phyloP scores from a whole-genome alignment of 1,140 invertebrate species.

The Ooceraea biroi region DNA sequence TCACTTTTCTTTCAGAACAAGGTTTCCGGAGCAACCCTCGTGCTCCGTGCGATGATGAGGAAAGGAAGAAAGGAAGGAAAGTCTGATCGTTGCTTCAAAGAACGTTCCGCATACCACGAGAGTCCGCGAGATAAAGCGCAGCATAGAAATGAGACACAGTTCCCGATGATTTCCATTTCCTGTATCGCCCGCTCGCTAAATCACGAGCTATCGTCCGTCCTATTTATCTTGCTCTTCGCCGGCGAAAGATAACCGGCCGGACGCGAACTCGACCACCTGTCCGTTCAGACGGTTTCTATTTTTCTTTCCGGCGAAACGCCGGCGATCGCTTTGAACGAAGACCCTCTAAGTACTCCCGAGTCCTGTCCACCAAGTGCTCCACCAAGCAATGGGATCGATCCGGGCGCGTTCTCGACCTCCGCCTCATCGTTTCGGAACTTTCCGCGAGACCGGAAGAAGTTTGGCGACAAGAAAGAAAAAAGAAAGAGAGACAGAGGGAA shows the following conservation, averaged over 20 bases:
- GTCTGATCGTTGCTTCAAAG: not conserved
- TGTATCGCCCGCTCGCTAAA: conserved; percentile 20
- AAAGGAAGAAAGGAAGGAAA: not conserved
- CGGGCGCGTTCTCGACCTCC: conserved; percentile 26
- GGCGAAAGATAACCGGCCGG: conserved; percentile 38
- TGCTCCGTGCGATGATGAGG: no score
- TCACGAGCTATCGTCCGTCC: conserved; percentile 40
- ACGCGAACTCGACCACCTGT: conserved; percentile 44
- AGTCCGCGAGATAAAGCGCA: not conserved
- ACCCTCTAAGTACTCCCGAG: conserved; percentile 37
- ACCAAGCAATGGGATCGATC: conserved; percentile 45
- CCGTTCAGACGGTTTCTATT: conserved; percentile 47
- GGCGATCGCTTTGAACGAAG: conserved; percentile 39
- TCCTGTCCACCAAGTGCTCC: conserved; percentile 32
- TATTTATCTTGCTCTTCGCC: conserved; percentile 48
- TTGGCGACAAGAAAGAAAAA: conserved; percentile 10
- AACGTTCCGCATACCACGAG: not conserved
- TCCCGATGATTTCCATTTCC: conserved; percentile 29
- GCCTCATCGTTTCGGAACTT: conserved; percentile 39
- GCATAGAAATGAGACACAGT: not conserved
- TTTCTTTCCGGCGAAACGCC: conserved; percentile 21
- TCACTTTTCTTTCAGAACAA: not conserved
- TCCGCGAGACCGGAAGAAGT: conserved; percentile 42
- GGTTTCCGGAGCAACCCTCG: not conserved
- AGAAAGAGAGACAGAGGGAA: conserved; percentile 16